Base-by-base conservation (phyloP, 2,888 invertebrate species). In the Hoplodrina ambigua region DNA sequence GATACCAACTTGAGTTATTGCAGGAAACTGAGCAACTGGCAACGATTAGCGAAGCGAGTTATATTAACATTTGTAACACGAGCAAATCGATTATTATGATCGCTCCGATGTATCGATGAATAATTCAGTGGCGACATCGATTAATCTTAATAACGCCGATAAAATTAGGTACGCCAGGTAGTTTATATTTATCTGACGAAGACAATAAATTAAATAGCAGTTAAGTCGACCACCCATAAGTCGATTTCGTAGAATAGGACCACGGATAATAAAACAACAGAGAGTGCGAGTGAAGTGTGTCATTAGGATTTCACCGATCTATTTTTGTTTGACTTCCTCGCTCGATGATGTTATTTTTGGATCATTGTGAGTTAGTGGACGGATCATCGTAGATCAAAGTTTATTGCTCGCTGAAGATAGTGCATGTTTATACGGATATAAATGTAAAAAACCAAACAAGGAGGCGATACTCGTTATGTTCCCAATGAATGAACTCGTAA, bases 291-390 rank as follows among this genome's bases (percentile, higher is more conserved):
- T 90, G 90, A 93, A 92, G 90, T 93, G 90, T 94, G 93, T 94
- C 94, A 94, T 93, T 92, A 90, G 91, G 91, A 90, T 92, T 89
- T 87, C 89, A 87, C 82, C 83, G 84, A 90, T 91, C 92, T 94
- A 94, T 94, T 93, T 93, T 86, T 76, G 89, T 88, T 75, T 67
- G 53, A 85, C 85, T 84, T 86, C 86, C 88, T 86, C 81, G 81
- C 67, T 49, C 66, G 79, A 83, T 81, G 75, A 81, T 86, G 85
- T 88, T 91, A 91, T 91, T 91, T 91, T 88, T 87, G 84, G 83
- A 83, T 77, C 83, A 78, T 75, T 79, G 86, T 84, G 83, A 85
- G 85, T 86, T 85, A 83, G 85, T 86, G 85, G 86, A 88, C 84
- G 88, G 90, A 93, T 92, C 89, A 91, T 87, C 86, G 83, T 86